Evolutionary conservation across 2,797 vertebrate species (phyloP), one percentile per base, ranked within the genome.

Genomic region (Carcharodon carcharias): DNA sequence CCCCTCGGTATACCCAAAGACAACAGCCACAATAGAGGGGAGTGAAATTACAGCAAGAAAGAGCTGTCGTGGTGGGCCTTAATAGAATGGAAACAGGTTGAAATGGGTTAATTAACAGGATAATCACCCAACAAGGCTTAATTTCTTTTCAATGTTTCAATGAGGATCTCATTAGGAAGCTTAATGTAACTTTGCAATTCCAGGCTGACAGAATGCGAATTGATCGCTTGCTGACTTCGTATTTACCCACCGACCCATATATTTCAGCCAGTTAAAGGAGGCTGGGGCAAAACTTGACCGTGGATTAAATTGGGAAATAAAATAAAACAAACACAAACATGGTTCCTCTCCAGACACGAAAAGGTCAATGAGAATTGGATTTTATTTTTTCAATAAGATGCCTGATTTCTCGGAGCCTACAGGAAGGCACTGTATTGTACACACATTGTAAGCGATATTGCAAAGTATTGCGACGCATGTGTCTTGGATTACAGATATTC

Each of bases 161-260:
- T 98, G 98, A 99, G 98, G 98, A 98, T 98, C 98, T 99, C 98
- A 99, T 99, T 98, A 99, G 98, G 98, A 97, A 98, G 98, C 98
- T 98, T 98, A 98, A 98, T 98, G 98, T 96, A 97, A 98, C 97
- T 97, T 98, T 97, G 97, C 97, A 97, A 97, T 97, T 97, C 97
- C 96, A 97, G 71, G 97, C 97, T 97, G 97, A 97, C 97, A 97
- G 97, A 97, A 97, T 97, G 97, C 96, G 96, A 97, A 97, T 97
- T 97, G 97, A 97, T 97, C 97, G 97, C 96, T 96, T 96, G 97
- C 96, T 96, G 96, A 95, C 97, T 96, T 73, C 77, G 28, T 31
- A 56, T 95, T 95, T 77, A 50, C 45, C 54, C 45, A 95, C 26
- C 28, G 94, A 95, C 69, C 45, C n/a, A 67, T 73, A 67, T 54